Percentiles rank a stretch among this genome's conserved stretches.
Conservation (phyloP, 2,888 invertebrate genomes). For the Drosophila subsilvestris region DNA sequence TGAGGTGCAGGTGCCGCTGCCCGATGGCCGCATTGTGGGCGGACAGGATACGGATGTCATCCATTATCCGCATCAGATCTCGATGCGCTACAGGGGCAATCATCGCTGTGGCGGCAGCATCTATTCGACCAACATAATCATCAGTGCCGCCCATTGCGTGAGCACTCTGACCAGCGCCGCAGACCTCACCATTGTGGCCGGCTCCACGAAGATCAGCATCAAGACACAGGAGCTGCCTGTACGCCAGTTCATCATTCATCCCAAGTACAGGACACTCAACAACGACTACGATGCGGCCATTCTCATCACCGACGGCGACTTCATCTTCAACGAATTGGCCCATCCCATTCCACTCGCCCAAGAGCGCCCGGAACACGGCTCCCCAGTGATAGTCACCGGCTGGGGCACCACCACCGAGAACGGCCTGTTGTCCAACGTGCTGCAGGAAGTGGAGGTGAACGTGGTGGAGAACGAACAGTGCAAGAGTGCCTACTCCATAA, state of each 20-base stretch:
- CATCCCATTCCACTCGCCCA: constrained; percentile 87
- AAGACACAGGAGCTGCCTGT: constrained; percentile 83
- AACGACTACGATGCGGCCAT: constrained; percentile 87
- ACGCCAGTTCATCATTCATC: constrained; percentile 85
- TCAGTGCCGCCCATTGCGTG: constrained; percentile 79
- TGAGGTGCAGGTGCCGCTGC: constrained; percentile 44
- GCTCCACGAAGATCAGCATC: constrained; percentile 53
- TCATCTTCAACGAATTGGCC: constrained; percentile 81
- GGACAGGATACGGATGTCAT: constrained; percentile 62
- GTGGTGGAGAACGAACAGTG: constrained; percentile 68
- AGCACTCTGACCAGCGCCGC: constrained; percentile 29
- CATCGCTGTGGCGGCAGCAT: constrained; percentile 80
- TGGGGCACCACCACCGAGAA: constrained; percentile 73
- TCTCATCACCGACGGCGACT: constrained; percentile 85
- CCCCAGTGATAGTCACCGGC: constrained; percentile 68
- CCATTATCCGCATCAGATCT: constrained; percentile 74
- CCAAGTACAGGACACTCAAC: constrained; percentile 85
- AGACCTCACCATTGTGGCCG: constrained; percentile 69
- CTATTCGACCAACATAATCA: constrained; percentile 52
- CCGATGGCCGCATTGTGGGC: constrained; percentile 79
- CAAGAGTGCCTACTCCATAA: constrained; percentile 55
- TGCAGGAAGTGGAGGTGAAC: constrained; percentile 71
- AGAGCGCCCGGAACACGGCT: constrained; percentile 68
- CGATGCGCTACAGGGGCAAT: constrained; percentile 71
- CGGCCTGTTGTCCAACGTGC: constrained; percentile 42